Evolutionary conservation across 1,140 invertebrate genomes (phyloP).

Genomic region (Lepeophtheirus salmonis): DNA sequence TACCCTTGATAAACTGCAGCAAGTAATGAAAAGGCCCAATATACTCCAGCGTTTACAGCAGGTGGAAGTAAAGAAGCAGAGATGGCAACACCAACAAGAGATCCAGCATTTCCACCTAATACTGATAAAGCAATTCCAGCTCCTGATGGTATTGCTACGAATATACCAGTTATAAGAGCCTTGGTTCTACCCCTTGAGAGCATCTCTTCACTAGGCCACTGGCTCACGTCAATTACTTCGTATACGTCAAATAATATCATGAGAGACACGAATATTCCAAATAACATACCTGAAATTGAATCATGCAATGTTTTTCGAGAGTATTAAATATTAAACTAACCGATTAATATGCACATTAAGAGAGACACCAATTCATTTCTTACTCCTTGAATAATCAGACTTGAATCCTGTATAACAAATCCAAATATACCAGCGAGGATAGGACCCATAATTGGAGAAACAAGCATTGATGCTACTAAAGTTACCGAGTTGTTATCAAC

Average conservation of each 20-base stretch:
- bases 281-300: background rate
- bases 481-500: conserved; percentile 2
- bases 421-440: conserved; percentile 36
- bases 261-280: background rate
- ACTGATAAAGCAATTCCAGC: conserved; percentile 65
- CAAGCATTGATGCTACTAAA: conserved; percentile 3
- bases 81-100: conserved; percentile 68
- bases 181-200: conserved; percentile 37
- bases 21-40: conserved; percentile 3
- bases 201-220: conserved; percentile 11
- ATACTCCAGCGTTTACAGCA: conserved; percentile 48
- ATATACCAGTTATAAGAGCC: conserved; percentile 42
- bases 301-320: too few species aligned
- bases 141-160: conserved; percentile 44
- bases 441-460: conserved; percentile 1
- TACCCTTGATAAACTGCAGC: background rate
- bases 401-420: conserved; percentile 48
- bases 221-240: background rate
- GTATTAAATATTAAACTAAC: too few species aligned
- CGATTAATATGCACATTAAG: background rate
- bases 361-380: conserved; percentile 33
- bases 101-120: conserved; percentile 61
- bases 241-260: background rate
- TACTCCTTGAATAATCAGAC: conserved; percentile 42
- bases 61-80: conserved; percentile 68